Conservation (phyloP, 2,797 vertebrate genomes). For the Helarctos malayanus region DNA sequence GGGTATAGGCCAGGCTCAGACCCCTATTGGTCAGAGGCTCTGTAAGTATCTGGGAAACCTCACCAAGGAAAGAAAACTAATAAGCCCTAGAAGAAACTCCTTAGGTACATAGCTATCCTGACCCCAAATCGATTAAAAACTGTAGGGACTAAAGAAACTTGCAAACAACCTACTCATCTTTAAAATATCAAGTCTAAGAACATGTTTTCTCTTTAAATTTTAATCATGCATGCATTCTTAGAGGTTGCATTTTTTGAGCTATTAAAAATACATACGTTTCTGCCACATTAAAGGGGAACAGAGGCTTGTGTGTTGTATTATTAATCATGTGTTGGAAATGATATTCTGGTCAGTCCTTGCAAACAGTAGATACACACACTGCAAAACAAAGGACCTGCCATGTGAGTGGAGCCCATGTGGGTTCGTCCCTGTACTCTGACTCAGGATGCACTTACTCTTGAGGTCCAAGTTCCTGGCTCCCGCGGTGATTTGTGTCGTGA, state of each 20-base stretch:
- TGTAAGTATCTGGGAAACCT: neutral
- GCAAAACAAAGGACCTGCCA: neutral
- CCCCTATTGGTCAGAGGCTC: neutral
- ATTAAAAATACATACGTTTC: conserved; percentile 79
- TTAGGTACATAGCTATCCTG: neutral
- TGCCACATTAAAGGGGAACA: conserved; percentile 69
- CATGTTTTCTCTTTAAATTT: conserved; percentile 66
- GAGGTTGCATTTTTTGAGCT: conserved; percentile 69
- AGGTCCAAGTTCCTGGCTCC: conserved; percentile 98
- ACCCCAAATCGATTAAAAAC: neutral
- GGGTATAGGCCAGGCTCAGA: neutral
- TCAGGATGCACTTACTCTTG: conserved; percentile 92
- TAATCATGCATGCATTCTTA: conserved; percentile 64
- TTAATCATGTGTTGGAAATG: conserved; percentile 42
- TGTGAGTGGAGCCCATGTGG: neutral
- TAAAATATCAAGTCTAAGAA: conserved; percentile 5
- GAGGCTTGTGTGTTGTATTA: conserved; percentile 74
- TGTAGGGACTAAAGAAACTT: neutral
- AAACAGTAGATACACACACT: neutral
- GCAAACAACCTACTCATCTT: neutral
- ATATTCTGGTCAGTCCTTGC: neutral
- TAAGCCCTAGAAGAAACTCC: neutral
- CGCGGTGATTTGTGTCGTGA: conserved; percentile 96
- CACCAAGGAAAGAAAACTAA: neutral
- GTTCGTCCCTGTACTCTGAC: neutral